Evolutionary conservation across 2,888 invertebrate genomes (phyloP).

Genomic region (Drosophila atripex): DNA sequence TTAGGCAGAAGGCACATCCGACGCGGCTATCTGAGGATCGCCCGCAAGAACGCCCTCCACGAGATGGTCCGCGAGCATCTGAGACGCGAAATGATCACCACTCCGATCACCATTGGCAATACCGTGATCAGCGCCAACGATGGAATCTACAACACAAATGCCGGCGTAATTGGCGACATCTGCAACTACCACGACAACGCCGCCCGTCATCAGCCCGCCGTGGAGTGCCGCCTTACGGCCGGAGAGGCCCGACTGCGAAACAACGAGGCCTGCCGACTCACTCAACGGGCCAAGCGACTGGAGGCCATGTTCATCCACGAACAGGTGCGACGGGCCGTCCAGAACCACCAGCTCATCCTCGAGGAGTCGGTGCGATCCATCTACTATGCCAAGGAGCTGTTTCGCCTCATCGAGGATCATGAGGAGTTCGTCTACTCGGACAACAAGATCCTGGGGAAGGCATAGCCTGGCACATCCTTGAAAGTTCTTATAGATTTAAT

Average conservation of each 20-base stretch:
- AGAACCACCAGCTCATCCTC: constrained; percentile 58
- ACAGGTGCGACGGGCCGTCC: constrained; percentile 57
- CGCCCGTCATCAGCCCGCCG: constrained; percentile 50
- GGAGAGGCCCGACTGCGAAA: constrained; percentile 37
- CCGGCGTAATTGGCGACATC: constrained; percentile 53
- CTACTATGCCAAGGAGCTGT: constrained; percentile 70
- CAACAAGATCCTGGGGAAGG: constrained; percentile 24
- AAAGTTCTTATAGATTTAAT: background rate
- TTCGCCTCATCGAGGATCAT: constrained; percentile 60
- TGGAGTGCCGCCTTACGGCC: constrained; percentile 36
- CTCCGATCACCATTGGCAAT: constrained; percentile 27
- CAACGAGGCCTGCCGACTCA: constrained; percentile 59
- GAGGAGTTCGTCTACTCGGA: constrained; percentile 53
- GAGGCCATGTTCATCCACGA: constrained; percentile 67
- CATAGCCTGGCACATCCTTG: constrained; percentile 19
- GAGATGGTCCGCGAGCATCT: constrained; percentile 54
- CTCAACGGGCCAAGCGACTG: constrained; percentile 65
- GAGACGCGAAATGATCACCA: constrained; percentile 31
- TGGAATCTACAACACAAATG: constrained; percentile 50
- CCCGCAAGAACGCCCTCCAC: constrained; percentile 36
- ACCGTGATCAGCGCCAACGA: constrained; percentile 42
- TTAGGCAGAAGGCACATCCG: constrained; percentile 51
- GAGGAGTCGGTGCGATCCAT: constrained; percentile 73
- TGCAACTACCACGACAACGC: constrained; percentile 61
- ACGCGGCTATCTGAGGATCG: constrained; percentile 57